Conservation (phyloP, 2,797 vertebrate genomes). For the Myiotriccus ornatus region DNA sequence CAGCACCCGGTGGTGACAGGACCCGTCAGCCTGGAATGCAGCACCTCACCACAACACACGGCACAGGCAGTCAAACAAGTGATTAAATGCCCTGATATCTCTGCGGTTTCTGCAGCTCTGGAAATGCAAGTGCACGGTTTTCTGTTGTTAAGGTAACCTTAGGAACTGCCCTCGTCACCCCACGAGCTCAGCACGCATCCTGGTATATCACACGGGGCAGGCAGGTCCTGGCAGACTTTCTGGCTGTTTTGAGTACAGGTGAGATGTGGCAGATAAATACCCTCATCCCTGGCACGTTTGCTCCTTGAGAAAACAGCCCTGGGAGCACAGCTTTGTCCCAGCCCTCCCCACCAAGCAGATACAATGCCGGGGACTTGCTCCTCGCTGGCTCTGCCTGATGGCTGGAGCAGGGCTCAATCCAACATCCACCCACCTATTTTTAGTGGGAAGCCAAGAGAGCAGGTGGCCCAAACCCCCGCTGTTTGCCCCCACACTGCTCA, state of each 20-base stretch:
- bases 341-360: background rate
- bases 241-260: background rate
- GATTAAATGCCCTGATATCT: conserved; percentile 15
- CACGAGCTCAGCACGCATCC: rapidly evolving
- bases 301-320: background rate
- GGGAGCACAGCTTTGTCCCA: background rate
- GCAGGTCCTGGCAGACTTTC: background rate
- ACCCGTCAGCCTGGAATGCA: background rate
- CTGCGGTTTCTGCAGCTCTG: conserved; percentile 5
- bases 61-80: background rate
- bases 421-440: rapidly evolving
- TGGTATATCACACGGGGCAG: rapidly evolving
- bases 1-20: background rate
- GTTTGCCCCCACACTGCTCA: background rate
- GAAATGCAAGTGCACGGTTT: background rate
- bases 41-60: background rate
- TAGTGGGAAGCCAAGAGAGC: background rate
- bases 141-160: background rate
- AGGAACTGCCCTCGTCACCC: background rate
- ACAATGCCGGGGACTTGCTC: rapidly evolving
- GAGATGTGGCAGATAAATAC: background rate
- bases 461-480: rapidly evolving
- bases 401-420: background rate
- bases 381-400: background rate
- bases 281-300: rapidly evolving